Evolutionary conservation across 1,140 invertebrate species (phyloP).

Genomic region (Pinna nobilis): DNA sequence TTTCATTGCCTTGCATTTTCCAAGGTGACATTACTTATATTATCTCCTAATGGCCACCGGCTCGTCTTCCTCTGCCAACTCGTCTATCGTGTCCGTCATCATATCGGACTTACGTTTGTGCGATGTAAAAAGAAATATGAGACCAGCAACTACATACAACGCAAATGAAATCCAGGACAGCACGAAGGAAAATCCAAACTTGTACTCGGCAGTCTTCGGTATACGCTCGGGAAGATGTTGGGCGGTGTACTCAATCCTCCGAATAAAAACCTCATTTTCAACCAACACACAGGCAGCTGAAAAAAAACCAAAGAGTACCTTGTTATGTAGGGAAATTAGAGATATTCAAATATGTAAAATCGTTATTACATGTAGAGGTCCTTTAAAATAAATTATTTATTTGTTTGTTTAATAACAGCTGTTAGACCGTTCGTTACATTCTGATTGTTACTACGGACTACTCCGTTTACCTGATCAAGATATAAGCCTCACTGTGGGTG

Average conservation of each 20-base stretch:
- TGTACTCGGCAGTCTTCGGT: conserved; percentile 81
- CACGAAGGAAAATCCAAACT: conserved; percentile 82
- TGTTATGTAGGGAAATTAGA: no score
- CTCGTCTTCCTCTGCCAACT: conserved; percentile 88
- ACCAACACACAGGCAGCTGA: conserved; percentile 84
- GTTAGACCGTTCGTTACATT: no score
- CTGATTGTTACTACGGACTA: no score
- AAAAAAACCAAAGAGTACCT: conserved; percentile 35
- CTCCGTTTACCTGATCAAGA: no score
- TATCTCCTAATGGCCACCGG: conserved; percentile 86
- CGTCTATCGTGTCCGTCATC: conserved; percentile 81
- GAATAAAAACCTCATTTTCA: conserved; percentile 86
- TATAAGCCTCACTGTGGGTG: no score
- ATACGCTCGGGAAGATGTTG: conserved; percentile 81
- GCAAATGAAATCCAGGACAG: conserved; percentile 88
- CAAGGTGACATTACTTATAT: background rate
- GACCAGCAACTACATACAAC: conserved; percentile 82
- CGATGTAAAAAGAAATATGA: conserved; percentile 86
- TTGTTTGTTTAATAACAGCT: no score
- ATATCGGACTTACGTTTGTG: conserved; percentile 84
- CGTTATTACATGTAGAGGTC: no score
- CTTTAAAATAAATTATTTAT: no score
- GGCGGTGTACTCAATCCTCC: conserved; percentile 83
- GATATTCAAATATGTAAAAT: no score
- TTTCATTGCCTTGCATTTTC: background rate